Evolutionary conservation across 2,797 vertebrate genomes (phyloP).

Genomic region (Onychomys leucogaster): DNA sequence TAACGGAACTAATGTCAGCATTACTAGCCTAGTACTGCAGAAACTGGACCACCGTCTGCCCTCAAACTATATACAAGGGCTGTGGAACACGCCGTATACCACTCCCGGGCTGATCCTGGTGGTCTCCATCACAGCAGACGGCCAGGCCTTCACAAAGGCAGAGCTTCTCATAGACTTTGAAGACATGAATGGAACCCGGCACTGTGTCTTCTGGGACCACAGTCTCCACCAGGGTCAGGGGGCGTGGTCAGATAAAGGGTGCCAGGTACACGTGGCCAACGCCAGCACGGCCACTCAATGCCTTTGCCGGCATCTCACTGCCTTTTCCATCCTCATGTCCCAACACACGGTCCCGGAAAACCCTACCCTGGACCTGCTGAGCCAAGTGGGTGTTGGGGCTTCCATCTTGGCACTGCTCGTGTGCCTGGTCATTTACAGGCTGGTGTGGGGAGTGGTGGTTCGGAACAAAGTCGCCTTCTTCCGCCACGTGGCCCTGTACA

Average conservation of each 20-base stretch:
- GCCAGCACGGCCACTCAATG: slow-evolving; percentile 78
- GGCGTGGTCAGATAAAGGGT: slow-evolving; percentile 90
- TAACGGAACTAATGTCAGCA: slow-evolving; percentile 2
- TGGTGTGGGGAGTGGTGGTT: slow-evolving; percentile 89
- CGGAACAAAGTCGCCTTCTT: slow-evolving; percentile 87
- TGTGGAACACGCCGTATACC: slow-evolving; percentile 22
- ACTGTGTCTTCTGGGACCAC: slow-evolving; percentile 93
- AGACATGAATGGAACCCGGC: slow-evolving; percentile 65
- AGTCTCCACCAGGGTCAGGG: slow-evolving; percentile 83
- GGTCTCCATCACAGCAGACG: slow-evolving; percentile 66
- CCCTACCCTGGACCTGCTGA: slow-evolving; percentile 78
- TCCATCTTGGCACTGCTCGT: slow-evolving; percentile 89
- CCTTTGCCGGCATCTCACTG: slow-evolving; percentile 89
- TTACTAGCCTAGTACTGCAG: slow-evolving; percentile 76
- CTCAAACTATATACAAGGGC: slow-evolving; percentile 19
- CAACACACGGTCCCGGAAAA: neutral
- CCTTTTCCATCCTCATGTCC: slow-evolving; percentile 93
- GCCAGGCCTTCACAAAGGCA: slow-evolving; percentile 56
- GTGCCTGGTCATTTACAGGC: slow-evolving; percentile 89
- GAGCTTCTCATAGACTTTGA: slow-evolving; percentile 79
- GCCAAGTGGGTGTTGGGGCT: slow-evolving; percentile 87
- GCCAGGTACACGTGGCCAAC: slow-evolving; percentile 36
- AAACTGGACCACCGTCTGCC: slow-evolving; percentile 78
- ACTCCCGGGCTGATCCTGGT: slow-evolving; percentile 75
- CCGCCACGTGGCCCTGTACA: slow-evolving; percentile 89